A percentile compares a stretch with the other conserved stretches of the same genome.
Conservation (phyloP, 2,888 invertebrate genomes). For the Troglohyphantes excavatus region DNA sequence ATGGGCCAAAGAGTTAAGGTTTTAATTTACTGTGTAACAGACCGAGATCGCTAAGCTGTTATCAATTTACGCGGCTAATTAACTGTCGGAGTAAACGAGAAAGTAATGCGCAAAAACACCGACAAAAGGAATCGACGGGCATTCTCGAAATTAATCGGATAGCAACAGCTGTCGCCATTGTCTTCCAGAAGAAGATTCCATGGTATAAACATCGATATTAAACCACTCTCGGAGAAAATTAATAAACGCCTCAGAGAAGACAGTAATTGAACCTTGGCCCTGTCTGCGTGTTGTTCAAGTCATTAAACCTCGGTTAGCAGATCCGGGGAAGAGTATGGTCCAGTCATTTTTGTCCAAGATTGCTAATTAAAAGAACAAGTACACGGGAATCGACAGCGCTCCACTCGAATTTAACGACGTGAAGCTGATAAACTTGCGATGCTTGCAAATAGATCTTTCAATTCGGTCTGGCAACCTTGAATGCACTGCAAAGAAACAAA, state of each 20-base stretch:
- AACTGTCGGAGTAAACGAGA: constrained; percentile 6
- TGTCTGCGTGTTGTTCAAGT: background rate
- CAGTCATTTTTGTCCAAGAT: constrained; percentile 31
- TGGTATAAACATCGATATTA: constrained; percentile 29
- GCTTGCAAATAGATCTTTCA: background rate
- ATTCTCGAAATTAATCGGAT: constrained; percentile 48
- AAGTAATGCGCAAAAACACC: background rate
- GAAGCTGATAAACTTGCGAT: background rate
- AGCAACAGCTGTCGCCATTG: constrained; percentile 67
- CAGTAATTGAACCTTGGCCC: constrained; percentile 45
- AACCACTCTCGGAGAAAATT: constrained; percentile 58
- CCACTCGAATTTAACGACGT: background rate
- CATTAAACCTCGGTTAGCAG: constrained; percentile 3
- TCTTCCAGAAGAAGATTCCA: background rate
- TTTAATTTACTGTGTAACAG: constrained; percentile 23
- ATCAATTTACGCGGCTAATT: constrained; percentile 27
- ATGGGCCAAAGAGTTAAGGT: constrained; percentile 8
- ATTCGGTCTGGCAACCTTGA: too few relatives aligned
- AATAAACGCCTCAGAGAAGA: constrained; percentile 61
- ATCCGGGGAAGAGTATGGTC: constrained; percentile 8
- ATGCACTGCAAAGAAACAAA: too few relatives aligned
- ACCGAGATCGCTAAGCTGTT: background rate
- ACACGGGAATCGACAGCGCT: background rate
- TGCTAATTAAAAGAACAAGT: constrained; percentile 31
- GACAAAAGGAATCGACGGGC: constrained; percentile 27